phyloP scores from a whole-genome alignment of 2,888 invertebrate species.

The Antitype chi region DNA sequence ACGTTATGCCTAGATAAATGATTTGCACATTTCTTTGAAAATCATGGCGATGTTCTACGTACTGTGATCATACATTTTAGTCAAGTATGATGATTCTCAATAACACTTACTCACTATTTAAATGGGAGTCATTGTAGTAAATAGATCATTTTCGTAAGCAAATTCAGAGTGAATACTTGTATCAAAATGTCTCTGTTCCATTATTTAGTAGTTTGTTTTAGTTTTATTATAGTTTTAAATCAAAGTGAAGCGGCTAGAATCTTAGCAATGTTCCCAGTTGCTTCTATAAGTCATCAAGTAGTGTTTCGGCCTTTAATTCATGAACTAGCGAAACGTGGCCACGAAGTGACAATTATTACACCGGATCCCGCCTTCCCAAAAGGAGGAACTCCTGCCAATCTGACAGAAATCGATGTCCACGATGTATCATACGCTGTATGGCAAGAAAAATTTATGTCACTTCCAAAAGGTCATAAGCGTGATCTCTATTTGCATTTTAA shows the following conservation, averaged over 20 bases:
- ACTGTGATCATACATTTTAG: not conserved
- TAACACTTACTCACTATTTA: not conserved
- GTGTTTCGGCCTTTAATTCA: conserved; percentile 39
- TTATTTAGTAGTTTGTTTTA: not conserved
- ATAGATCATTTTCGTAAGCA: not conserved
- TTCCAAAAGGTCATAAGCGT: conserved; percentile 33
- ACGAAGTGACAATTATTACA: conserved; percentile 47
- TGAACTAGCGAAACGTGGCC: conserved; percentile 33
- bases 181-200: conserved; percentile 2
- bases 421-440: conserved; percentile 73
- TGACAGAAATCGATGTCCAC: conserved; percentile 77
- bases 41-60: not conserved
- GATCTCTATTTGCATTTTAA: conserved; percentile 19
- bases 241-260: conserved; percentile 33
- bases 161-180: not conserved
- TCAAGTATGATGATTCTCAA: not conserved
- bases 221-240: conserved; percentile 9
- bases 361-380: conserved; percentile 62
- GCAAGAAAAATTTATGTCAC: conserved; percentile 34
- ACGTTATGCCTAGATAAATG: not conserved
- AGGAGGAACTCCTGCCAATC: conserved; percentile 72
- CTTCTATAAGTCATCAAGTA: conserved; percentile 44
- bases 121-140: not conserved
- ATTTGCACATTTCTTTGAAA: not conserved
- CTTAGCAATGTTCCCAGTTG: conserved; percentile 34